phyloP scores from a whole-genome alignment of 2,888 invertebrate species.

The Mythimna impura region DNA sequence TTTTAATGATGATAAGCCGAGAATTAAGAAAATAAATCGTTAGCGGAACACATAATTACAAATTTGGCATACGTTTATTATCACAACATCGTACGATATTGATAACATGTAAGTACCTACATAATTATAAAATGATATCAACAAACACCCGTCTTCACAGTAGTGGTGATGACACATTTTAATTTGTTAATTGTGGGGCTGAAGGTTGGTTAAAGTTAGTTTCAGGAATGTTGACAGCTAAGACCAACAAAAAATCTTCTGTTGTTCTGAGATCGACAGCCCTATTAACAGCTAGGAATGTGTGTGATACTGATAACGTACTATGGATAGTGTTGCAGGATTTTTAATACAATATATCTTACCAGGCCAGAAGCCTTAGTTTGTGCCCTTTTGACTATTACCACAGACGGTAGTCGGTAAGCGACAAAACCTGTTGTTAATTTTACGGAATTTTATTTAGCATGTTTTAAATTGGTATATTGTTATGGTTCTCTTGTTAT shows the following conservation, averaged over 20 bases:
- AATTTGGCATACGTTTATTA: constrained; percentile 44
- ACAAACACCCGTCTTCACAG: constrained; percentile 27
- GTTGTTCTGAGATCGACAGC: not conserved
- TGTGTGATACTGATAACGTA: constrained; percentile 27
- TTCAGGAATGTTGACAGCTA: constrained; percentile 15
- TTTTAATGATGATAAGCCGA: not conserved
- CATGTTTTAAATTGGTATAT: not conserved
- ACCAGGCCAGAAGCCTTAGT: not conserved
- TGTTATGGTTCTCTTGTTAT: not conserved
- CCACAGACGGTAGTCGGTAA: constrained; percentile 33
- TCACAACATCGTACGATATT: constrained; percentile 67
- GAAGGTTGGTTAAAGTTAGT: constrained; percentile 18
- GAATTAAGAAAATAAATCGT: constrained; percentile 1
- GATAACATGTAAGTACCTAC: constrained; percentile 48
- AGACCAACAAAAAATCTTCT: too few relatives aligned
- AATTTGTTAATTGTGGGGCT: constrained; percentile 44
- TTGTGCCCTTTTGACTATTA: not conserved
- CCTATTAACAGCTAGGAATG: constrained; percentile 11
- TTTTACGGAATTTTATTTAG: not conserved
- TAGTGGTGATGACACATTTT: constrained; percentile 40
- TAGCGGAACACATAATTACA: constrained; percentile 33
- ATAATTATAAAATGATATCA: constrained; percentile 52
- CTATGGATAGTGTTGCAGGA: constrained; percentile 11
- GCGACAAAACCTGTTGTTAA: constrained; percentile 16
- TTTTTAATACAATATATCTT: constrained; percentile 6